phyloP scores from a whole-genome alignment of 1,140 invertebrate genomes.

The Epicauta chinensis region DNA sequence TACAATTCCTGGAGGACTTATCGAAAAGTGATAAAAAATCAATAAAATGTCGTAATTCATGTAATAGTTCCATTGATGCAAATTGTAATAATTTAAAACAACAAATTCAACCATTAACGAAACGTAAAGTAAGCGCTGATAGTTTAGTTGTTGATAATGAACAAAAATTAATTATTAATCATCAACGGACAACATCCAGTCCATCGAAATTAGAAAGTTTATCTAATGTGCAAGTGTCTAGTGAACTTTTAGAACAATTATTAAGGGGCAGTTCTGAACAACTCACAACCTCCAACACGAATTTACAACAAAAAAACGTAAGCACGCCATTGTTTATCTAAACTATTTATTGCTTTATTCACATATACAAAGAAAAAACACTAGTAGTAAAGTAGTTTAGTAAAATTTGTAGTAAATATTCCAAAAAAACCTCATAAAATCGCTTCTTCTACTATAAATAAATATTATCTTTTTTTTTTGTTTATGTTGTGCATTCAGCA shows the following conservation, averaged over 20 bases:
- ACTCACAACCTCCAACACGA: conserved; percentile 47
- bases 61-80: conserved; percentile 44
- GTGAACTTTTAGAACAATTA: conserved; percentile 64
- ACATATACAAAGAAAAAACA: too few species aligned
- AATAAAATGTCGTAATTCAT: conserved; percentile 29
- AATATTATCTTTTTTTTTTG: too few species aligned
- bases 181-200: conserved; percentile 71
- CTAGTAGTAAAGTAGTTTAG: too few species aligned
- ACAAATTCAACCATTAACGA: conserved; percentile 31
- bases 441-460: too few species aligned
- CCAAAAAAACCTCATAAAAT: too few species aligned
- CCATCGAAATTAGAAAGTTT: conserved; percentile 66
- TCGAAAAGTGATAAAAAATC: conserved; percentile 26
- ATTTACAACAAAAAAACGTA: conserved; percentile 45
- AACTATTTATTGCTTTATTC: neutral
- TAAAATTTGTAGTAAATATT: too few species aligned
- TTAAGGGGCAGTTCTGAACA: conserved; percentile 69
- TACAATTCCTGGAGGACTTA: conserved; percentile 49
- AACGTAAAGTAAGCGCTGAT: conserved; percentile 50
- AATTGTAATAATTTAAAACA: conserved; percentile 6
- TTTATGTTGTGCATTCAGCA: too few species aligned
- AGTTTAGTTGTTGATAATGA: conserved; percentile 38
- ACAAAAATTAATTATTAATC: conserved; percentile 48
- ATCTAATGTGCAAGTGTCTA: conserved; percentile 52
- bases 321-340: conserved; percentile 32